Conservation (phyloP, 1,140 invertebrate species). For the Halotydeus destructor region DNA sequence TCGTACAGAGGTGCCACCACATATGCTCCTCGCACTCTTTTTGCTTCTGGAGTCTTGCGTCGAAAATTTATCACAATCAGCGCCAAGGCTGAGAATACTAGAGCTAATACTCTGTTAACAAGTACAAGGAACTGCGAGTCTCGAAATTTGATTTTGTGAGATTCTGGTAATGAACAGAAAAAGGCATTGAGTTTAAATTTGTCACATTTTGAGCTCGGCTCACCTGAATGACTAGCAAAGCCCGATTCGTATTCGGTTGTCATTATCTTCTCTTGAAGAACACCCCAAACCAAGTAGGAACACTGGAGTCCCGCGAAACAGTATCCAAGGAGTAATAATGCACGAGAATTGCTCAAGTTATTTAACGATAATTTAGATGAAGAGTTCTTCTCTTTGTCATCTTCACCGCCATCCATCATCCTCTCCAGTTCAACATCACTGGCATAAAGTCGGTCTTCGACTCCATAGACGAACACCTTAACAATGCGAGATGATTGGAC, state of each 20-base stretch:
- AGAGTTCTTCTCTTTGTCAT: not conserved
- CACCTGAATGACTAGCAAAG: slow-evolving; percentile 21
- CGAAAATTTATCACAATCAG: slow-evolving; percentile 19
- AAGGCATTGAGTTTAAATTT: slow-evolving; percentile 25
- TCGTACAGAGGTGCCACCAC: slow-evolving; percentile 61
- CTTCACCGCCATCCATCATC: not conserved
- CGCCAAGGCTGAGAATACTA: slow-evolving; percentile 38
- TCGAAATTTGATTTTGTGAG: slow-evolving; percentile 34
- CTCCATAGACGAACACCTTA: slow-evolving; percentile 13
- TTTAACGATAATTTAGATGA: not conserved
- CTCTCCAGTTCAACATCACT: not conserved
- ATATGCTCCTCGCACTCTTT: not conserved
- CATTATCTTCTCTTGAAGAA: slow-evolving; percentile 46
- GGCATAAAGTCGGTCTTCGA: slow-evolving; percentile 3
- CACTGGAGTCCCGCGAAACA: slow-evolving; percentile 72
- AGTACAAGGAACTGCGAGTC: slow-evolving; percentile 92
- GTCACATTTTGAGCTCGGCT: not conserved
- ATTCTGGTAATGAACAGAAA: not conserved
- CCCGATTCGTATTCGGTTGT: slow-evolving; percentile 41
- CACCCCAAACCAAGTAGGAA: slow-evolving; percentile 79
- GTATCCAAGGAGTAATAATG: slow-evolving; percentile 35
- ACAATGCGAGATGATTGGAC: slow-evolving; percentile 2
- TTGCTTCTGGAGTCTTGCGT: no score
- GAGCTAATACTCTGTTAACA: slow-evolving; percentile 69
- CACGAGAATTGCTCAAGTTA: not conserved